A percentile compares a stretch with the other conserved stretches of the same genome.
These are phyloP conservation scores for Falco peregrinus DNA, from an alignment of 2,797 vertebrate genomes.

Conservation along the genomic window DNA sequence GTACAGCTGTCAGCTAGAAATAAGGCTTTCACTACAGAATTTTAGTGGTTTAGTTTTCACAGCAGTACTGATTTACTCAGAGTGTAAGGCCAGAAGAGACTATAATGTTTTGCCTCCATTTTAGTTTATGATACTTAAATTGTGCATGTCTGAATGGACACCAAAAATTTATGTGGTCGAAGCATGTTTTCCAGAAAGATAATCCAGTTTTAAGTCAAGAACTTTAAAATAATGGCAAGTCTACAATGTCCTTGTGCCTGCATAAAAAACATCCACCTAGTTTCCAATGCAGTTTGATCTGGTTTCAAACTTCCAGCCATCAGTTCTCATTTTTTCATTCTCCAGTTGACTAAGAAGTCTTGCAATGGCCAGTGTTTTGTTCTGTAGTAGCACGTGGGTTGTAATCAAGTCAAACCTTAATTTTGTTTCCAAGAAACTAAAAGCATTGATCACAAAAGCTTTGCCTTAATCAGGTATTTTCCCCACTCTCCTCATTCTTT, in stretches of 20 bases:
- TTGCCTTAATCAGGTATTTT: not conserved
- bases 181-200: not conserved
- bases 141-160: not conserved
- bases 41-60: not conserved
- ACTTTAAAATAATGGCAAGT: not conserved
- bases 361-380: not conserved
- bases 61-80: not conserved
- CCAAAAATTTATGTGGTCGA: not conserved
- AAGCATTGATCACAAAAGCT: not conserved
- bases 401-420: not conserved
- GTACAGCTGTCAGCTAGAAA: not conserved
- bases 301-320: not conserved
- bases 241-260: not conserved
- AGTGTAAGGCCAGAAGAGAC: not conserved
- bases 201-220: not conserved
- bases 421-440: not conserved
- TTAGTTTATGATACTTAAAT: not conserved
- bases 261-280: not conserved
- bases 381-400: not conserved
- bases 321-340: not conserved
- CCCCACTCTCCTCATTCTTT: not conserved
- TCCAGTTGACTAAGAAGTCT: not conserved
- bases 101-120: not conserved
- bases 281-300: not conserved
- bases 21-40: not conserved